Evolutionary conservation across 1,140 invertebrate genomes (phyloP).

Genomic region (Hylyphantes graminicola): DNA sequence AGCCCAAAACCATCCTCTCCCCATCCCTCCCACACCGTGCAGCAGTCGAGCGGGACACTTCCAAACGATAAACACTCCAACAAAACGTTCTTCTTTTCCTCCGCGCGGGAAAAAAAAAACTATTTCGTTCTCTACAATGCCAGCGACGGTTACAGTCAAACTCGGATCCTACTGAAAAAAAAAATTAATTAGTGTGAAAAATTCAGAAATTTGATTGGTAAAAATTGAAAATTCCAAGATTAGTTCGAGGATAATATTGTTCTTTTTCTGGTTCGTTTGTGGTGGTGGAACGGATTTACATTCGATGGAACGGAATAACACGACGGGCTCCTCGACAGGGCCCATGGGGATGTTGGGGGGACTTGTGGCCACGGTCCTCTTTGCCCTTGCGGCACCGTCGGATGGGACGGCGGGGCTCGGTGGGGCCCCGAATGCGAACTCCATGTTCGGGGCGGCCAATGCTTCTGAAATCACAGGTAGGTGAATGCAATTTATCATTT

Average conservation of each 20-base stretch:
- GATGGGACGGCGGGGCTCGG: constrained; percentile 15
- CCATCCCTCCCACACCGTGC: constrained; percentile 4
- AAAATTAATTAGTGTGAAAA: background rate
- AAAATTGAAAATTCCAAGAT: background rate
- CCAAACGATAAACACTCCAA: constrained; percentile 4
- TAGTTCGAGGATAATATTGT: background rate
- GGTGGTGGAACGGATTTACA: background rate
- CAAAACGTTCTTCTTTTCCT: background rate
- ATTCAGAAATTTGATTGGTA: background rate
- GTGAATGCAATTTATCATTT: background rate
- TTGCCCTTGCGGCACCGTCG: constrained; percentile 13
- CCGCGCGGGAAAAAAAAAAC: constrained; percentile 4
- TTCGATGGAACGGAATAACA: constrained; percentile 30
- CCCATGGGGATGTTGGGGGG: constrained; percentile 15
- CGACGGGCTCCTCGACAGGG: background rate
- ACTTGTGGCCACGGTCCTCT: constrained; percentile 10
- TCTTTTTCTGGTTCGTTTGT: background rate
- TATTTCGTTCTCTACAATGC: background rate
- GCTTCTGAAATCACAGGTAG: constrained; percentile 27
- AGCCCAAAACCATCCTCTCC: background rate
- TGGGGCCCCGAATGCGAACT: background rate
- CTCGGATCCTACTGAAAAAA: background rate
- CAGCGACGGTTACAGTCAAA: background rate
- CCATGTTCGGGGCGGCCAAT: background rate
- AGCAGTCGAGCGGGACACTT: background rate